These are phyloP conservation scores for Electrophaes corylata DNA, from an alignment of 2,888 invertebrate genomes.

Conservation along the genomic window DNA sequence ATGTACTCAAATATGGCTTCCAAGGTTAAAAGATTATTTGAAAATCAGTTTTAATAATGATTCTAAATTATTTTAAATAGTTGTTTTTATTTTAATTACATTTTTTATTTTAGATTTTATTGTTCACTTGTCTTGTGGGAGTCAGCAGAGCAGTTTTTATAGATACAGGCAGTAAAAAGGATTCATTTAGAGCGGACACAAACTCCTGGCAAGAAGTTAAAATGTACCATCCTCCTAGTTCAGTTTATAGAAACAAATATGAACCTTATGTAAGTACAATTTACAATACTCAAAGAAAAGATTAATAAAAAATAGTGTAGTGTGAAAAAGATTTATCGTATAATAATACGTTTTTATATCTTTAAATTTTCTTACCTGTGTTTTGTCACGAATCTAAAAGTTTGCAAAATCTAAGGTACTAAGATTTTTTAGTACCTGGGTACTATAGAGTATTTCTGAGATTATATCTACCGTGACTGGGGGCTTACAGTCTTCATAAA, in stretches of 20 bases:
- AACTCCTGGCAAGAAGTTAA: slow-evolving; percentile 67
- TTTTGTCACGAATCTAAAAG: too few relatives aligned
- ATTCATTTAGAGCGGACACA: slow-evolving; percentile 24
- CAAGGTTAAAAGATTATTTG: slow-evolving; percentile 54
- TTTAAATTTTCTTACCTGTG: too few relatives aligned
- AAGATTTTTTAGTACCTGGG: too few relatives aligned
- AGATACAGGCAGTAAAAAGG: slow-evolving; percentile 46
- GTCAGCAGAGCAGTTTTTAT: slow-evolving; percentile 60
- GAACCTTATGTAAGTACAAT: slow-evolving; percentile 64
- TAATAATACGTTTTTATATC: too few relatives aligned
- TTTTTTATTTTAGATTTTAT: slow-evolving; percentile 60
- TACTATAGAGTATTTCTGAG: too few relatives aligned
- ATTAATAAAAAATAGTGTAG: background rate
- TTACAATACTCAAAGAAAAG: background rate
- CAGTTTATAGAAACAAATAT: slow-evolving; percentile 55
- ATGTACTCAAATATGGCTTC: slow-evolving; percentile 61
- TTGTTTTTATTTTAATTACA: background rate
- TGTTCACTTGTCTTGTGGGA: slow-evolving; percentile 58
- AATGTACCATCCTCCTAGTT: slow-evolving; percentile 61
- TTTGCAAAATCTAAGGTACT: too few relatives aligned
- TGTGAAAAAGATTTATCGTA: background rate
- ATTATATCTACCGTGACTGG: too few relatives aligned
- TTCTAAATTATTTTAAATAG: too few relatives aligned
- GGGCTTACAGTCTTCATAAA: too few relatives aligned
- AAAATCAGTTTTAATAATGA: background rate